Conservation (phyloP, 1,140 invertebrate genomes). For the Hycleus phaleratus region DNA sequence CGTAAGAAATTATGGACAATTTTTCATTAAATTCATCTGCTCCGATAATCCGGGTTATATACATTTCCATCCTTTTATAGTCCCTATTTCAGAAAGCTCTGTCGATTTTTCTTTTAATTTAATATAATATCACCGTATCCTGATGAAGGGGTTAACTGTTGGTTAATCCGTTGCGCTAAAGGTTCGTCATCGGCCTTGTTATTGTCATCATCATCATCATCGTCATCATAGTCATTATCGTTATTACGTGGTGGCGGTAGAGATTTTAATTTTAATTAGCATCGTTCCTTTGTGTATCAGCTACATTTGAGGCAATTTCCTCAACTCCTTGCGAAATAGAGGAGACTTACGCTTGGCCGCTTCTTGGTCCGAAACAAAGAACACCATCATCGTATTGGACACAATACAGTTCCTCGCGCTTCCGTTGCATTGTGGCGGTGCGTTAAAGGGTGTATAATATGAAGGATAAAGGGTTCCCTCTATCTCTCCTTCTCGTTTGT, state of each 20-base stretch:
- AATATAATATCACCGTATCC: neutral
- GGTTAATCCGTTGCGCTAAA: neutral
- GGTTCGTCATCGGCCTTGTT: neutral
- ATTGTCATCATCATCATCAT: too few species aligned
- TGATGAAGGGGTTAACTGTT: constrained; percentile 1
- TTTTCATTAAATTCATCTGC: too few species aligned
- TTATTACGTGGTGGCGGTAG: constrained; percentile 15
- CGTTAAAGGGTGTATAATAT: constrained; percentile 42
- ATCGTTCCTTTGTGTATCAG: constrained; percentile 37
- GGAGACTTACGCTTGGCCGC: constrained; percentile 38
- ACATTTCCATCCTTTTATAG: neutral
- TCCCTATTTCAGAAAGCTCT: neutral
- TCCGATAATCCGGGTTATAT: neutral
- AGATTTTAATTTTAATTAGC: constrained; percentile 40
- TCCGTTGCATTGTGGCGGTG: constrained; percentile 41
- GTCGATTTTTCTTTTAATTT: neutral
- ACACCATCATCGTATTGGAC: constrained; percentile 31
- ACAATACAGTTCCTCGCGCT: constrained; percentile 41
- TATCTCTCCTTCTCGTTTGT: neutral
- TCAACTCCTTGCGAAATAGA: constrained; percentile 28
- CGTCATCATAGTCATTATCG: neutral
- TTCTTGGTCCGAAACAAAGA: constrained; percentile 37
- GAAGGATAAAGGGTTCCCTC: constrained; percentile 29
- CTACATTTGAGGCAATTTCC: constrained; percentile 40
- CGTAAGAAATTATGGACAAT: too few species aligned